These are phyloP conservation scores for Drosophila ambigua DNA, from an alignment of 1,140 invertebrate genomes.

Conservation along the genomic window DNA sequence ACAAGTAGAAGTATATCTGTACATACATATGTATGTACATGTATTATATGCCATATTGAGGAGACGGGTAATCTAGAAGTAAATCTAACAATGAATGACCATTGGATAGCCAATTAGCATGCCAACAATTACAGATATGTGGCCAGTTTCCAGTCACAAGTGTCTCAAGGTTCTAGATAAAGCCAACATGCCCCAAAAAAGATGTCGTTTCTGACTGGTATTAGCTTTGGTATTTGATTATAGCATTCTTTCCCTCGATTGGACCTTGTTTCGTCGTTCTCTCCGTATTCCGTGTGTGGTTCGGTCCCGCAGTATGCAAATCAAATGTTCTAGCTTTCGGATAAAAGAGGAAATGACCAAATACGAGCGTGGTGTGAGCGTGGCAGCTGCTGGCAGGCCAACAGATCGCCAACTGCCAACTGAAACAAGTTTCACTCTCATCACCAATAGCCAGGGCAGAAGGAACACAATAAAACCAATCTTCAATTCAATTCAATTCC, in stretches of 20 bases:
- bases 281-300: slow-evolving; percentile 11
- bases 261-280: slow-evolving; percentile 29
- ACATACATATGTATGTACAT: not conserved
- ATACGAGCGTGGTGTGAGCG: slow-evolving; percentile 40
- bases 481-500: slow-evolving; percentile 15
- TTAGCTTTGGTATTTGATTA: slow-evolving; percentile 53
- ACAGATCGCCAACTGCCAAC: slow-evolving; percentile 28
- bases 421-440: slow-evolving; percentile 49
- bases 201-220: too few species aligned
- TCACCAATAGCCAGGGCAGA: slow-evolving; percentile 13
- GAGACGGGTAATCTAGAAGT: too few species aligned
- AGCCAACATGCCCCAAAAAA: too few species aligned
- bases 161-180: not conserved
- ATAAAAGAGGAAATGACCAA: slow-evolving; percentile 76
- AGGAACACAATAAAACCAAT: slow-evolving; percentile 22
- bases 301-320: slow-evolving; percentile 58
- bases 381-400: slow-evolving; percentile 26
- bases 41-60: not conserved
- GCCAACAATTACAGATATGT: too few species aligned
- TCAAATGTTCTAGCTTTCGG: slow-evolving; percentile 60
- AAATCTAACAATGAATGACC: too few species aligned
- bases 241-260: slow-evolving; percentile 44
- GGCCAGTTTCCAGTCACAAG: not conserved
- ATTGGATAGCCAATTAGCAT: too few species aligned
- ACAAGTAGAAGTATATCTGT: not conserved